phyloP scores from a whole-genome alignment of 64 coral and sea anemone species.

The Montipora capricornis region DNA sequence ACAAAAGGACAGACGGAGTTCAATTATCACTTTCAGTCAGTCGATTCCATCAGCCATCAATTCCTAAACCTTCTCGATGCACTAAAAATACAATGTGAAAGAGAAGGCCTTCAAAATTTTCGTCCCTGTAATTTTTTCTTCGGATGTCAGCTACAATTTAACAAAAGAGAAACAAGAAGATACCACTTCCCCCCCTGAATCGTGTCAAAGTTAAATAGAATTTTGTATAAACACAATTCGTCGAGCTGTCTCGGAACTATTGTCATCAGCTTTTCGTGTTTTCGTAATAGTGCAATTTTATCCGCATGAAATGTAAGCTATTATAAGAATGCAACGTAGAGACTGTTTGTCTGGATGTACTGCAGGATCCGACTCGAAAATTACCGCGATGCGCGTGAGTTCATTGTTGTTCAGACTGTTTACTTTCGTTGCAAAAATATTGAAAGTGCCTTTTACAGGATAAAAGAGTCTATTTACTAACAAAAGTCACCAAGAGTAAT shows the following conservation, averaged over 20 bases:
- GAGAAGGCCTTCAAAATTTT: not conserved
- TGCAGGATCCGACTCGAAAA: slow-evolving; percentile 47
- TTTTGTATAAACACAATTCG: slow-evolving; percentile 86
- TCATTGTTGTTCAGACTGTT: not conserved
- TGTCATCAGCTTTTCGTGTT: slow-evolving; percentile 76
- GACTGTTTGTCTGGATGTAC: slow-evolving; percentile 59
- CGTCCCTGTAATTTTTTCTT: slow-evolving; percentile 4
- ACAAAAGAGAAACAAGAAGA: not conserved
- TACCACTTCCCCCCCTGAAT: not conserved
- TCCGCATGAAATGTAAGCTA: slow-evolving; percentile 73
- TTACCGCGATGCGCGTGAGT: not conserved
- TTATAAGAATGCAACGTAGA: slow-evolving; percentile 69
- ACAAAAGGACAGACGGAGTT: not conserved
- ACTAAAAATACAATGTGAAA: not conserved
- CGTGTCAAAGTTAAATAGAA: slow-evolving; percentile 79
- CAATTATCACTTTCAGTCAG: not conserved
- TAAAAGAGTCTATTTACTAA: slow-evolving; percentile 1
- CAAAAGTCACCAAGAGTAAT: not conserved
- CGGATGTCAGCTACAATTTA: slow-evolving; percentile 27
- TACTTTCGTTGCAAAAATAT: not conserved
- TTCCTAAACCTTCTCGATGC: slow-evolving; percentile 17
- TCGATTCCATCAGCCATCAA: not conserved
- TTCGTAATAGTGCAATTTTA: slow-evolving; percentile 87
- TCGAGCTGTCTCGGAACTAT: slow-evolving; percentile 76
- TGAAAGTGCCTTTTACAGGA: not conserved